phyloP scores from a whole-genome alignment of 2,888 invertebrate species.

The Stegana nigrithorax region DNA sequence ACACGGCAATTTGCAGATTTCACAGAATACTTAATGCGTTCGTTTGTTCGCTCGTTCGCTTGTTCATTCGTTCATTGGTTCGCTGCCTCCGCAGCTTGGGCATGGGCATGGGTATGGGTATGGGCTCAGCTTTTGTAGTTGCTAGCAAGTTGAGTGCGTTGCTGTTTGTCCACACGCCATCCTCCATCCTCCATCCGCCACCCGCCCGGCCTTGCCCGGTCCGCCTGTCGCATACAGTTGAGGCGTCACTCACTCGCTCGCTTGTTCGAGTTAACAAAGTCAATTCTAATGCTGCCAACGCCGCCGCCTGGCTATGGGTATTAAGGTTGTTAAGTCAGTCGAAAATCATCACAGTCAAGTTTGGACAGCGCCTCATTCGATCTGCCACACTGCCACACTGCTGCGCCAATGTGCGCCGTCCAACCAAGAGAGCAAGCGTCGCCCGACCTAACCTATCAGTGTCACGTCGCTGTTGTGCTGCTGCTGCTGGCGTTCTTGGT shows the following conservation, averaged over 20 bases:
- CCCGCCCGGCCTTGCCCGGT: conserved; percentile 27
- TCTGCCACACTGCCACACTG: conserved; percentile 2
- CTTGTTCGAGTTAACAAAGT: conserved; percentile 54
- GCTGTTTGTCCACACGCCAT: conserved; percentile 26
- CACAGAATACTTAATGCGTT: conserved; percentile 52
- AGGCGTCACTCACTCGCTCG: conserved; percentile 16
- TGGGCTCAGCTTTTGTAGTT: conserved; percentile 1
- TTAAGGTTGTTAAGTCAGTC: conserved; percentile 42
- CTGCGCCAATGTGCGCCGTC: too few species aligned
- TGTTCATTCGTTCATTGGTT: conserved; percentile 27
- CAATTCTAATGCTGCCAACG: conserved; percentile 45
- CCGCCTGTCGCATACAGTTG: conserved; percentile 22
- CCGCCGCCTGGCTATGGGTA: conserved; percentile 32
- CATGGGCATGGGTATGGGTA: too few species aligned
- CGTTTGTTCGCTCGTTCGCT: conserved; percentile 19
- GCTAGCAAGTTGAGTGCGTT: neutral
- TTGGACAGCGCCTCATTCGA: neutral
- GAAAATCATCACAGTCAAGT: conserved; percentile 29
- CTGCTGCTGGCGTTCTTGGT: conserved; percentile 11
- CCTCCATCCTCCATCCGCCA: conserved; percentile 25
- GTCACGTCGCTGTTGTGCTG: conserved; percentile 45
- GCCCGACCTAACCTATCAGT: conserved; percentile 47
- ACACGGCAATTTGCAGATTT: conserved; percentile 67
- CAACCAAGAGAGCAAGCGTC: too few species aligned
- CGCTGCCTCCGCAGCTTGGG: neutral